Evolutionary conservation across 2,113 vertebrate species (phyloP).

Genomic region (Crotalus helleri): DNA sequence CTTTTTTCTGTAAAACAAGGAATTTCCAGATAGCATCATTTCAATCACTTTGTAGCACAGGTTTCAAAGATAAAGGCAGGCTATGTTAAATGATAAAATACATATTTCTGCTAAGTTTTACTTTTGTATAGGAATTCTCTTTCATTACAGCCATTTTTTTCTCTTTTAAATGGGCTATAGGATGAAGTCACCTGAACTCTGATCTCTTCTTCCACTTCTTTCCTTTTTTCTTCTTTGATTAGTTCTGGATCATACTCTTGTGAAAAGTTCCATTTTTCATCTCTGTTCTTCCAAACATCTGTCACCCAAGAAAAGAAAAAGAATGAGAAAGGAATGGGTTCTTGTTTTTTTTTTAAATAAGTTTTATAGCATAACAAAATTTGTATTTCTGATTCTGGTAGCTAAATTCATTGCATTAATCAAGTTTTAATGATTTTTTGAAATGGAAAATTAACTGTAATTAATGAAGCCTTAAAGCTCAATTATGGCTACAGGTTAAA

Average conservation of each 20-base stretch:
- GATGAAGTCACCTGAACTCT: slow-evolving; percentile 74
- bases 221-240: slow-evolving; percentile 74
- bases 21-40: background rate
- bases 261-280: slow-evolving; percentile 70
- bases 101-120: background rate
- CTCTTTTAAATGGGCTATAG: background rate
- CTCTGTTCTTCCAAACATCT: slow-evolving; percentile 79
- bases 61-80: background rate
- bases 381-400: slow-evolving; percentile 10
- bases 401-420: background rate
- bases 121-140: background rate
- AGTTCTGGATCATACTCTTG: slow-evolving; percentile 76
- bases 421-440: slow-evolving; percentile 26
- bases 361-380: background rate
- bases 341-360: slow-evolving; percentile 10
- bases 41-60: background rate
- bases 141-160: background rate
- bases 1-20: background rate
- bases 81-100: background rate
- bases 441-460: slow-evolving; percentile 23
- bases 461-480: background rate
- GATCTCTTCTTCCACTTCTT: slow-evolving; percentile 80
- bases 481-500: background rate
- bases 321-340: background rate
- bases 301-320: slow-evolving; percentile 29